Conservation (phyloP, 2,888 invertebrate species). For the Peribatodes rhomboidaria region DNA sequence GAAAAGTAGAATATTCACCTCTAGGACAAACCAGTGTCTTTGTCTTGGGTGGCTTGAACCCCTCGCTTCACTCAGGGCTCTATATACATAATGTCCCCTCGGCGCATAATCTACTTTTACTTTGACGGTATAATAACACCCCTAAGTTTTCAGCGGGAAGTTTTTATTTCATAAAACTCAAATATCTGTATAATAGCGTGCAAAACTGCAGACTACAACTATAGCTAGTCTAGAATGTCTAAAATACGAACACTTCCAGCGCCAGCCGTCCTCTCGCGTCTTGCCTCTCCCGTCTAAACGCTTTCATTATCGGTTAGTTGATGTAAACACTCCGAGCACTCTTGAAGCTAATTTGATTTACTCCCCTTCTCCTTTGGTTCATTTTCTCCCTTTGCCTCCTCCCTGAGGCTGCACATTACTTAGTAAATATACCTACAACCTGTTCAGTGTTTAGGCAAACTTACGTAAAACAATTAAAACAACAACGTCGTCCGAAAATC, state of each 20-base stretch:
- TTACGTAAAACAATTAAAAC: constrained; percentile 36
- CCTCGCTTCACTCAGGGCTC: no score
- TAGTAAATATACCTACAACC: constrained; percentile 51
- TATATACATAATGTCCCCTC: no score
- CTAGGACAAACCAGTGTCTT: no score
- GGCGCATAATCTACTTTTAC: no score
- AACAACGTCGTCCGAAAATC: no score
- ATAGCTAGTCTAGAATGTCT: not conserved
- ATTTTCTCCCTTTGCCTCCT: constrained; percentile 32
- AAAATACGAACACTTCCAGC: not conserved
- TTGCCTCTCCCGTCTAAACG: constrained; percentile 42
- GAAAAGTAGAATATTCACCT: no score
- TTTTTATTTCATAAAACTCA: no score
- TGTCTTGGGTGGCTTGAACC: no score
- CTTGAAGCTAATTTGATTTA: constrained; percentile 60
- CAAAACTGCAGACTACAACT: not conserved
- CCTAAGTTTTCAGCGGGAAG: no score
- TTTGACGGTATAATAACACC: no score
- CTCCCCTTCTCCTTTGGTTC: constrained; percentile 32
- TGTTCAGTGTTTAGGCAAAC: constrained; percentile 38
- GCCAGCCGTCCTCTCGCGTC: constrained; percentile 29
- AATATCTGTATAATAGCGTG: no score
- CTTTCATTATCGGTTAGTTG: constrained; percentile 55
- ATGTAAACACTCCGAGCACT: constrained; percentile 60
- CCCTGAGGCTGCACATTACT: constrained; percentile 31